Evolutionary conservation across 2,797 vertebrate genomes (phyloP), one percentile per base, ranked within the genome.

Genomic region (Ibycter americanus): DNA sequence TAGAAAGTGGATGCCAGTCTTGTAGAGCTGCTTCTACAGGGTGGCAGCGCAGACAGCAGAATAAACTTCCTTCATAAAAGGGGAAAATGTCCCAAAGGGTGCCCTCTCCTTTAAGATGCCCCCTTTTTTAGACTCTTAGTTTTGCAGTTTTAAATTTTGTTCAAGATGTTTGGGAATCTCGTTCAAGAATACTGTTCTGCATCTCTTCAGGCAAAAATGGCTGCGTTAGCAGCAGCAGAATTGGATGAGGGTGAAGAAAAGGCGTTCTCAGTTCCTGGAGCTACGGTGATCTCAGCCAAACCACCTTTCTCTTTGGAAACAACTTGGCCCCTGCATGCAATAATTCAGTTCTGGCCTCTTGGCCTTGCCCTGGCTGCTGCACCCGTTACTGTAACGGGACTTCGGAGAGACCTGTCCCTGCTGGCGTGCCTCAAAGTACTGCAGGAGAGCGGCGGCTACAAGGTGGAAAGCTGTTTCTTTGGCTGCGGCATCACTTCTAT

Each of bases 341-440:
- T 97, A 0, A 97, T 98, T 85, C 98, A 97, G 34, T 94, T 98
- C 47, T 99, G 99, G 99, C 99, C 99, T 34, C 97, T 99, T 89
- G 99, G 99, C 13, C 98, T 99, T 29, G 99, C 98, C 36, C 98
- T 99, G 91, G 98, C 99, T 80, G 98, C 98, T 0, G 98, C 98
- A 0, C 98, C 99, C 8, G 76, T 97, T 32, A 98, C 98, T 0
- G 92, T 94, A 15, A 89, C n/a, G 0, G 98, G 98, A 47, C 98
- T 99, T 67, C 98, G 98, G 92, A 98, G 98, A 95, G 98, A 98
- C 77, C 94, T 98, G 90, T 98, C 98, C 17, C 96, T 98, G 78
- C 98, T 99, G 79, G 96, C 98, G 5, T 98, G 98, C 67, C 98
- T 99, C 71, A 97, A 95, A 76, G 97, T 98, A 51, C 98, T 98